Conservation (phyloP, 1,140 invertebrate genomes). For the Drosophila rhopaloa region DNA sequence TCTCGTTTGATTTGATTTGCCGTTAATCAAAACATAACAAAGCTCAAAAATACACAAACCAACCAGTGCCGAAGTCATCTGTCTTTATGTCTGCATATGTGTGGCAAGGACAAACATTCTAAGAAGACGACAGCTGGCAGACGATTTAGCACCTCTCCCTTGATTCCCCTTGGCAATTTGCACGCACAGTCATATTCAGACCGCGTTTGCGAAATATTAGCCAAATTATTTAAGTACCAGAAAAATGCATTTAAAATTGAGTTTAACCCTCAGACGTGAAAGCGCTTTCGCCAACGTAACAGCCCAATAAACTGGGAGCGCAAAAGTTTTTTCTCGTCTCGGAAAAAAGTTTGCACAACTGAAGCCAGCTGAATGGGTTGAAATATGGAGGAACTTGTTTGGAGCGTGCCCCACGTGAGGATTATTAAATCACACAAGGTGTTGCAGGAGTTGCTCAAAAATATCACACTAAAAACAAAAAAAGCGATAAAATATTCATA, state of each 20-base stretch:
- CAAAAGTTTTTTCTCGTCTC: conserved; percentile 46
- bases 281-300: conserved; percentile 58
- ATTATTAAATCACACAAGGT: conserved; percentile 66
- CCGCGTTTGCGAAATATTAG: conserved; percentile 63
- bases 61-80: conserved; percentile 3
- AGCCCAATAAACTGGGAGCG: conserved; percentile 68
- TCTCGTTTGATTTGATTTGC: conserved; percentile 47
- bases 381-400: conserved; percentile 41
- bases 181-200: conserved; percentile 35
- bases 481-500: conserved; percentile 10
- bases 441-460: conserved; percentile 29
- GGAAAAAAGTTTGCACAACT: conserved; percentile 45
- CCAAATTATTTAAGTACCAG: conserved; percentile 67
- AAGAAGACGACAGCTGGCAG: conserved; percentile 17
- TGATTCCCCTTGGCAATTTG: conserved; percentile 25
- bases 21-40: conserved; percentile 48
- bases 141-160: not conserved
- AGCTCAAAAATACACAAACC: conserved; percentile 22
- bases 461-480: conserved; percentile 3
- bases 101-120: conserved; percentile 20
- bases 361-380: conserved; percentile 34
- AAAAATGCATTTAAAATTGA: conserved; percentile 71
- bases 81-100: not conserved
- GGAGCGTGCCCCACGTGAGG: conserved; percentile 59
- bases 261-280: conserved; percentile 22